Base-by-base conservation (phyloP, 1,140 invertebrate genomes). In the Penaeus chinensis region DNA sequence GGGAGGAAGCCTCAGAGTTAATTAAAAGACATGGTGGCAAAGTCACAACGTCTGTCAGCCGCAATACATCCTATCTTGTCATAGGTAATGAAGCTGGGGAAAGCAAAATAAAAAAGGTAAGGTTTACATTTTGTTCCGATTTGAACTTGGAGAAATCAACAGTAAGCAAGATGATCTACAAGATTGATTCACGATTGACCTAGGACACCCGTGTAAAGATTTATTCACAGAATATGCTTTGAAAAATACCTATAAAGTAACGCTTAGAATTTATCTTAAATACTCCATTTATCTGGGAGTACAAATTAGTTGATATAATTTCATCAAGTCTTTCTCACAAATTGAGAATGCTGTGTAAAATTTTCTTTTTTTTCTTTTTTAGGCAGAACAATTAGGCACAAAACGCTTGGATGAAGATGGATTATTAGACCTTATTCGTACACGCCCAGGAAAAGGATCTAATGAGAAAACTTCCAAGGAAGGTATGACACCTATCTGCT, bases 81-180 rank as follows among this genome's bases (percentile, higher is more conserved):
- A 94, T 95, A 24, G 97, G 98, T 2, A 95, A 97, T 84, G 96
- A 98, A 88, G 93, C 96, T 77, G 97, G 98, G 1, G 95, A 95
- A 65, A 93, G 95, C 60, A 98, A 99, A 94, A 91, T 97, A 32
- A 93, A 94, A 0, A 98, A 98, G 92, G 93, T 93, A 90, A 89
- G 74, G 24, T 61, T 66, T 88, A 65, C 27, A 83, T 42, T 78
- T 20, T 66, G 20, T 80, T 65, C 13, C 0, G 19, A 19, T 60
- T 62, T 69, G 27, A 86, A 42, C 62, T 69, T 54, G 19, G 22
- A 54, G 16, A 54, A 54, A 16, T 54, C 11, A 54, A 16, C 20
- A 77, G 47, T 18, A 54, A 54, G 8, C 13, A 54, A 54, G 10
- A 54, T 54, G 10, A 54, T 16, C 47, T 13, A 16, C 10, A 54